Evolutionary conservation across 2,888 invertebrate genomes (phyloP).

Genomic region (Ennomos erosarius): DNA sequence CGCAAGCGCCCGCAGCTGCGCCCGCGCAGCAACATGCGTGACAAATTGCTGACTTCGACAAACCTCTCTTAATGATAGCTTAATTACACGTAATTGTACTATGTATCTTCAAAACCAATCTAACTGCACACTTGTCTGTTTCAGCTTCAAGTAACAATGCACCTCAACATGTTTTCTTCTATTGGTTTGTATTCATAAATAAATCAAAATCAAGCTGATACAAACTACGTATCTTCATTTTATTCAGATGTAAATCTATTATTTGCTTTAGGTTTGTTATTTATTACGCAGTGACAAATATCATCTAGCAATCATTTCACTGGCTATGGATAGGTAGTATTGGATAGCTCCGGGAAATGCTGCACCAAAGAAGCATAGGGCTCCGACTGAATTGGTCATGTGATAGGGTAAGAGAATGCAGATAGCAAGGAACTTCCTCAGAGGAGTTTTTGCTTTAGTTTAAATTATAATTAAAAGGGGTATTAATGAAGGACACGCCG

Average conservation of each 20-base stretch:
- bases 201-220: no score
- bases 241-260: no score
- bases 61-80: slow-evolving; percentile 63
- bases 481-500: slow-evolving; percentile 14
- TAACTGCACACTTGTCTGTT: slow-evolving; percentile 3
- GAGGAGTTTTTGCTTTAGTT: slow-evolving; percentile 41
- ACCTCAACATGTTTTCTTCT: neutral
- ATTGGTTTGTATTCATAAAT: no score
- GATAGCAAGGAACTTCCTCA: slow-evolving; percentile 14
- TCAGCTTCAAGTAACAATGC: neutral
- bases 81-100: slow-evolving; percentile 65
- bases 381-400: slow-evolving; percentile 35
- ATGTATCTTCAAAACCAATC: slow-evolving; percentile 13
- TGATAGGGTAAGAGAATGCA: slow-evolving; percentile 38
- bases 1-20: slow-evolving; percentile 29
- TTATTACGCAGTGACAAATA: no score
- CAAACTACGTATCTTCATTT: no score
- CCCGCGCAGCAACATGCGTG: slow-evolving; percentile 55
- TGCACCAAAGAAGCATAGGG: slow-evolving; percentile 1
- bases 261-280: no score
- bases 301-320: no score
- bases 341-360: neutral
- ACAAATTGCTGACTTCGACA: slow-evolving; percentile 61
- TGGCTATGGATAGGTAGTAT: no score
- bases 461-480: slow-evolving; percentile 44